phyloP scores from a whole-genome alignment of 2,113 vertebrate species.

The Pseudolaguvia tuberculata region DNA sequence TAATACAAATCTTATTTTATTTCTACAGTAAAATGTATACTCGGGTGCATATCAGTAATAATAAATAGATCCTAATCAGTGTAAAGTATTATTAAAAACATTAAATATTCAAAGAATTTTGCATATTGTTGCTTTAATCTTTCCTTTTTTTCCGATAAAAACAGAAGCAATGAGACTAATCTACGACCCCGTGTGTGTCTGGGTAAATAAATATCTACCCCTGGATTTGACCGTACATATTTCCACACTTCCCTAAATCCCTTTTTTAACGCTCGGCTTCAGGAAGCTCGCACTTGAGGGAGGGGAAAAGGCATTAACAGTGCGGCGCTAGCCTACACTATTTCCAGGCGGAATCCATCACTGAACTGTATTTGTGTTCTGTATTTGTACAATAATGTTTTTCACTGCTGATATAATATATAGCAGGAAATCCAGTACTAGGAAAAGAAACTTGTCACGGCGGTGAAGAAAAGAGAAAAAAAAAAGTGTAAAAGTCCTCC shows the following conservation, averaged over 20 bases:
- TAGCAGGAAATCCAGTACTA: conserved; percentile 36
- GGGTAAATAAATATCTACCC: neutral
- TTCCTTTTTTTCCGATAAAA: neutral
- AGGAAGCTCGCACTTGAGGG: neutral
- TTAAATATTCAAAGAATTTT: no score
- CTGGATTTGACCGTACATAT: conserved; percentile 6
- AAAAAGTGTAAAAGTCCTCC: conserved; percentile 40
- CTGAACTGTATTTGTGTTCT: conserved; percentile 39
- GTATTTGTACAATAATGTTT: conserved; percentile 42
- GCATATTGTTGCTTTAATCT: neutral
- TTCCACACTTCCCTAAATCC: conserved; percentile 7
- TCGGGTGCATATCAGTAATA: no score
- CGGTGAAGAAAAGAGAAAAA: conserved; percentile 38
- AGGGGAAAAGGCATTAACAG: conserved; percentile 22
- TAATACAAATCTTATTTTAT: no score
- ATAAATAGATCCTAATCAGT: no score
- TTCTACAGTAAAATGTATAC: no score
- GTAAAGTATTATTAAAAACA: no score
- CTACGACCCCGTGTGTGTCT: no score
- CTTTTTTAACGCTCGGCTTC: neutral
- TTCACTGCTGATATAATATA: conserved; percentile 40
- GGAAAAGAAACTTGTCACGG: conserved; percentile 31
- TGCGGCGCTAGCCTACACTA: neutral
- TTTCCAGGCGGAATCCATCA: conserved; percentile 38
- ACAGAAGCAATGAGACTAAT: neutral